Evolutionary conservation across 2,113 vertebrate species (phyloP), one percentile per base, ranked within the genome.

Genomic region (Neodontobutis hainanensis): DNA sequence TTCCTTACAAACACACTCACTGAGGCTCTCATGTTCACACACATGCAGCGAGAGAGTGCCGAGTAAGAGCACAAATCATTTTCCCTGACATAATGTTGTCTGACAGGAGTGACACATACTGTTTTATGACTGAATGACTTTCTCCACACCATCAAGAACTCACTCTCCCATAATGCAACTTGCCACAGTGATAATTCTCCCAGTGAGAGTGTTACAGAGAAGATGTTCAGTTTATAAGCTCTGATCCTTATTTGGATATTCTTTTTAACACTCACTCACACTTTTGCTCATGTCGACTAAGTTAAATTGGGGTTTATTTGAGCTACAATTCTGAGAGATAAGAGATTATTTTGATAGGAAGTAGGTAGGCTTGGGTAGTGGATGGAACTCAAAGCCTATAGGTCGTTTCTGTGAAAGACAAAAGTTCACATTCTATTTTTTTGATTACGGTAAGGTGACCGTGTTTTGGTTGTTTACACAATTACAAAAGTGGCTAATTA

Each of bases 121-220:
- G 85, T 89, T 90, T 90, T 87, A 90, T 90, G 89, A 90, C 84
- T 87, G 85, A 90, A 80, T 83, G 78, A 74, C 59, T 89, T 87
- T 78, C 82, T 85, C 75, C 68, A 78, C 56, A 48, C 87, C 78
- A 82, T 87, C 83, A 87, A 68, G 71, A 85, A 85, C 89, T 90
- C 85, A 76, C 80, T 81, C 83, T 88, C 89, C 89, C 87, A 87
- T 81, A 85, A 88, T 88, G 85, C 87, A 89, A 77, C 59, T 64
- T 75, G 82, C 81, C 79, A 80, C 68, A 16, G 65, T 3, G 12
- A 85, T 81, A 80, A 74, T 57, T 70, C 68, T 81, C 70, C 77
- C 65, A 1, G 4, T 36, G 73, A 78, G 75, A 68, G 48, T 66
- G 72, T 74, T 73, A 75, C 9, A 42, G 51, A 81, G 77, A 83